Evolutionary conservation across 2,113 vertebrate species (phyloP).

Genomic region (Sphaerodactylus townsendi): DNA sequence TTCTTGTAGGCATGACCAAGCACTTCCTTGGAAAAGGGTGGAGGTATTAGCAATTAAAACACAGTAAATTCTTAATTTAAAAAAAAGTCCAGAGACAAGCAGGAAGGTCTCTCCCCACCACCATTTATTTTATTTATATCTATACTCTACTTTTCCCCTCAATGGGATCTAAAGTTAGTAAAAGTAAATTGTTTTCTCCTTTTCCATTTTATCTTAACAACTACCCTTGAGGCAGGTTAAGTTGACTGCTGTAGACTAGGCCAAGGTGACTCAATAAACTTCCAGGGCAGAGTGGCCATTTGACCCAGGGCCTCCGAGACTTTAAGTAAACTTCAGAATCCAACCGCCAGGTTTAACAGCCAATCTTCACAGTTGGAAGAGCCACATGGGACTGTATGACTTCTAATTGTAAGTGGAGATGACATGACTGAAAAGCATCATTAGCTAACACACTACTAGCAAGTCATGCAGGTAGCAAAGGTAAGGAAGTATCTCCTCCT

Average conservation of each 20-base stretch:
- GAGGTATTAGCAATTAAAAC: background rate
- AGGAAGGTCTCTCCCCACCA: background rate
- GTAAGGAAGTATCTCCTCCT: background rate
- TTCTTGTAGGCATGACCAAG: background rate
- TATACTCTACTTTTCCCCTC: no score
- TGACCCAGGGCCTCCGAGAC: no score
- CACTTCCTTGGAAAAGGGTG: background rate
- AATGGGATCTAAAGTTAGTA: no score
- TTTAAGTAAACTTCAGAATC: background rate
- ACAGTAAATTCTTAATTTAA: no score
- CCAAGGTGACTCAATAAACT: no score
- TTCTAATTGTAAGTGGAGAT: background rate
- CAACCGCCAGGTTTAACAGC: background rate
- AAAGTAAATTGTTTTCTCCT: no score
- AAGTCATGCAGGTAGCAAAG: background rate
- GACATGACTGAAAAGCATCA: background rate
- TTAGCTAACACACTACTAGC: no score
- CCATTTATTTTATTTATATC: no score
- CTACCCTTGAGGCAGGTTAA: no score
- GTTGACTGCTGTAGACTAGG: no score
- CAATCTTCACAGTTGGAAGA: background rate
- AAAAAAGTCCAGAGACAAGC: background rate
- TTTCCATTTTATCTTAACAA: no score
- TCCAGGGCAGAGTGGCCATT: no score
- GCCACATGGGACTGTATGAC: background rate